These are phyloP conservation scores for Eupithecia inturbata DNA, from an alignment of 2,888 invertebrate species.

Conservation along the genomic window DNA sequence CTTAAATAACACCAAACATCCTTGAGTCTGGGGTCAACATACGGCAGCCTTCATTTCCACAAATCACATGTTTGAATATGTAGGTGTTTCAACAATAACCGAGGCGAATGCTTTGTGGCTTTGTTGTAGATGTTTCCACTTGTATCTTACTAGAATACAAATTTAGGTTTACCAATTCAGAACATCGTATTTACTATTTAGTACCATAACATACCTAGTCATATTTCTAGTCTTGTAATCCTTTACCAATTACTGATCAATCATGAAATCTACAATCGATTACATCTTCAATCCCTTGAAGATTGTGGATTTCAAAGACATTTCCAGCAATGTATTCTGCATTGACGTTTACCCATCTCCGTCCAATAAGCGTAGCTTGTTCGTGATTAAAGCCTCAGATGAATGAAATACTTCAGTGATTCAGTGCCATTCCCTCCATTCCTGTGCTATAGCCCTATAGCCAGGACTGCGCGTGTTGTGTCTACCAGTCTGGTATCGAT, in stretches of 20 bases:
- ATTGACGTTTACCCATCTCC: background rate
- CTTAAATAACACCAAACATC: constrained; percentile 48
- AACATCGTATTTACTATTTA: background rate
- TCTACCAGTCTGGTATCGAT: constrained; percentile 84
- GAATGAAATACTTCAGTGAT: constrained; percentile 11
- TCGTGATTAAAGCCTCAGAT: constrained; percentile 8
- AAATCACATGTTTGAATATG: constrained; percentile 55
- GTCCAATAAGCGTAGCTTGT: constrained; percentile 1
- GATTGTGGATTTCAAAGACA: background rate
- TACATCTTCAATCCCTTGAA: too few species aligned
- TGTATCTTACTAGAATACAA: constrained; percentile 40
- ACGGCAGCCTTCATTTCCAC: constrained; percentile 53
- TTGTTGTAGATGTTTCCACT: constrained; percentile 43
- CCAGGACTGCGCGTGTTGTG: constrained; percentile 63
- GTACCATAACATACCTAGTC: background rate
- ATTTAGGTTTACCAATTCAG: constrained; percentile 17
- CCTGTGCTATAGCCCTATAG: constrained; percentile 16
- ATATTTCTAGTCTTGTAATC: background rate
- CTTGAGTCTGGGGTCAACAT: constrained; percentile 56
- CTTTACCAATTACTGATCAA: background rate
- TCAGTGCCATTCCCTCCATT: constrained; percentile 5
- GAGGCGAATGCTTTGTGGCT: constrained; percentile 45
- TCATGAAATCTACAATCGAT: too few species aligned
- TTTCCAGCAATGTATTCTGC: background rate
- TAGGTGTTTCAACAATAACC: constrained; percentile 54